phyloP scores from a whole-genome alignment of 1,140 invertebrate species.

The Diabrotica undecimpunctata region DNA sequence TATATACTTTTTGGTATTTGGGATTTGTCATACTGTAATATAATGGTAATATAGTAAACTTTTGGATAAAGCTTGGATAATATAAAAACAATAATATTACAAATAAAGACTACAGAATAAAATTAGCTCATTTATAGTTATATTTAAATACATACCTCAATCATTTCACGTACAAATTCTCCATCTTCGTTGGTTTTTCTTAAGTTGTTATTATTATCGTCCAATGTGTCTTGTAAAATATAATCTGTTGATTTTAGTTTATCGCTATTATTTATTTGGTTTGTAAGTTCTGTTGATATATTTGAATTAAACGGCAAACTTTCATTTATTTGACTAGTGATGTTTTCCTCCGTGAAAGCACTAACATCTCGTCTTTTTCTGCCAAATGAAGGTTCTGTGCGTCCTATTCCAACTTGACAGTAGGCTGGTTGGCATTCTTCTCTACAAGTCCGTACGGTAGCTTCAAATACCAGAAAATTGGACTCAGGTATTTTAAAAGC shows the following conservation, averaged over 20 bases:
- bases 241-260: no score
- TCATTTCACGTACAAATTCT: conserved; percentile 81
- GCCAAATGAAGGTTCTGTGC: conserved; percentile 79
- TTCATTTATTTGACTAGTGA: no score
- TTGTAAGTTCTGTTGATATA: not conserved
- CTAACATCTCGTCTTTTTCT: conserved; percentile 52
- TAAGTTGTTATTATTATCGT: not conserved
- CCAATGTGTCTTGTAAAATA: no score
- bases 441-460: conserved; percentile 82
- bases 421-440: conserved; percentile 87
- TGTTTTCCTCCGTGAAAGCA: no score
- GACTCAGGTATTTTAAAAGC: conserved; percentile 94
- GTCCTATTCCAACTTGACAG: conserved; percentile 53
- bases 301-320: no score
- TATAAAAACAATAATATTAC: no score
- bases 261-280: no score
- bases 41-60: no score
- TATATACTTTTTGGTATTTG: no score
- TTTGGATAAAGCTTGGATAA: no score
- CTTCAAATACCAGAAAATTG: conserved; percentile 90
- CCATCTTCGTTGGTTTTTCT: conserved; percentile 51
- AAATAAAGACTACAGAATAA: no score
- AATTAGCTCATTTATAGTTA: conserved; percentile 7
- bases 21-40: no score
- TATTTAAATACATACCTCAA: conserved; percentile 71